These are phyloP conservation scores for Drosophila pseudotalamancana DNA, from an alignment of 2,888 invertebrate species.

Conservation along the genomic window DNA sequence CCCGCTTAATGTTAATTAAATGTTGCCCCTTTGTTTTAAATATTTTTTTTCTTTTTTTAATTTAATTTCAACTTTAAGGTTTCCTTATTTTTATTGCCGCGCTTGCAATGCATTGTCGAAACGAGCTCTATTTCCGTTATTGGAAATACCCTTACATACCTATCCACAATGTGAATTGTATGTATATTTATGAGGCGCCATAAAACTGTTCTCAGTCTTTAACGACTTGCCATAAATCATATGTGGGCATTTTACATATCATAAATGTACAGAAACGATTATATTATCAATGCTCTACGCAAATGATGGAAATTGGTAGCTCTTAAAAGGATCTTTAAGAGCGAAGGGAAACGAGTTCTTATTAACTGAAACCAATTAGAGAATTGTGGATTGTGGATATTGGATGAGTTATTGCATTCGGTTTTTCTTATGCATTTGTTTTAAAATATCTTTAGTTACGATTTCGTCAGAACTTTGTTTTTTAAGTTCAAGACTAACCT, in stretches of 20 bases:
- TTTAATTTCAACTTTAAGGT: constrained; percentile 25
- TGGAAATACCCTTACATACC: neutral
- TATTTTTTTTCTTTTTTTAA: neutral
- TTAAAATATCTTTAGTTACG: too few relatives aligned
- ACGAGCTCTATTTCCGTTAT: constrained; percentile 73
- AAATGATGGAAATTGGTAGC: constrained; percentile 37
- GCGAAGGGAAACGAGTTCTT: neutral
- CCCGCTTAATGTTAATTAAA: constrained; percentile 52
- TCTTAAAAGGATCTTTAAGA: constrained; percentile 33
- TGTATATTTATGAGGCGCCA: constrained; percentile 59
- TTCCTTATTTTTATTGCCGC: constrained; percentile 15
- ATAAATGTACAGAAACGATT: constrained; percentile 26
- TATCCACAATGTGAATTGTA: neutral
- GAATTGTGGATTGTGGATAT: neutral
- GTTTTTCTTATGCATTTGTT: too few relatives aligned
- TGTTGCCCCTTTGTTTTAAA: constrained; percentile 10
- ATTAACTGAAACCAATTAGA: constrained; percentile 16
- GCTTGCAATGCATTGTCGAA: constrained; percentile 35
- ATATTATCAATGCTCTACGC: constrained; percentile 12
- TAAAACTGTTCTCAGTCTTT: constrained; percentile 42
- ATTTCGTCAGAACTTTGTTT: too few relatives aligned
- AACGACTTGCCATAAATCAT: constrained; percentile 53
- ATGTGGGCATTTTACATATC: constrained; percentile 33
- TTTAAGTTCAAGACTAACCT: too few relatives aligned
- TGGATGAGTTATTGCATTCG: too few relatives aligned